Evolutionary conservation across 2,113 vertebrate genomes (phyloP).

Genomic region (Atherinomorus stipes): DNA sequence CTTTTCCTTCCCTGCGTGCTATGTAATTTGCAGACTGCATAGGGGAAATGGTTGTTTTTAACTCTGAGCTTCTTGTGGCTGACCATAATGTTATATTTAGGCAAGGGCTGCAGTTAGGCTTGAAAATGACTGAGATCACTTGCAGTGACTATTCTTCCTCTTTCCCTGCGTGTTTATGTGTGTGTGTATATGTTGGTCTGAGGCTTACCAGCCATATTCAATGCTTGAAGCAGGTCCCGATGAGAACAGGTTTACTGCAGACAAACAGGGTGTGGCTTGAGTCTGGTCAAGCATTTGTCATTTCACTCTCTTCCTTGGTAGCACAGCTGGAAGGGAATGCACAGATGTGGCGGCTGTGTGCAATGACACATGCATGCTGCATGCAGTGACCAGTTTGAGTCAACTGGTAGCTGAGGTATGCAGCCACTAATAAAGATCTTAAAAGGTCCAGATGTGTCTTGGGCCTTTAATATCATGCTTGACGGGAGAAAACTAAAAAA

Average conservation of each 20-base stretch:
- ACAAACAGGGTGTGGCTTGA: conserved; percentile 73
- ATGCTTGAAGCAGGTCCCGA: conserved; percentile 59
- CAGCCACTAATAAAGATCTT: conserved; percentile 43
- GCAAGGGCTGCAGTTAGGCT: conserved; percentile 67
- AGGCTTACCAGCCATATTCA: conserved; percentile 61
- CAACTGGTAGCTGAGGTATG: conserved; percentile 40
- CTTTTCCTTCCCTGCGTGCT: conserved; percentile 46
- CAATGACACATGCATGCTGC: conserved; percentile 55
- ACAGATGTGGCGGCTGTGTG: conserved; percentile 59
- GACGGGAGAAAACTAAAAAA: conserved; percentile 31
- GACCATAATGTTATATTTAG: conserved; percentile 81
- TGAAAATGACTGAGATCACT: conserved; percentile 77
- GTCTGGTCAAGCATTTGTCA: conserved; percentile 54
- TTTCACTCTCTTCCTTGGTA: conserved; percentile 54
- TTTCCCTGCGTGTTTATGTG: conserved; percentile 22
- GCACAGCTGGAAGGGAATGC: conserved; percentile 57
- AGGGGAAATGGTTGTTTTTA: conserved; percentile 78
- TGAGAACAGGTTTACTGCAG: conserved; percentile 75
- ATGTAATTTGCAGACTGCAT: conserved; percentile 75
- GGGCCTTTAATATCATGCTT: conserved; percentile 13
- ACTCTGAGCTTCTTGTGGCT: conserved; percentile 74
- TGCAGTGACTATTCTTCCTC: conserved; percentile 47
- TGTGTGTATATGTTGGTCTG: conserved; percentile 53
- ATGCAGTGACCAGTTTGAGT: conserved; percentile 37
- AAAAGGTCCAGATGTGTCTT: conserved; percentile 20